A percentile compares a stretch with the other conserved stretches of the same genome.
Evolutionary conservation across 2,888 invertebrate genomes (phyloP).

Genomic region (Andrena flavipes): DNA sequence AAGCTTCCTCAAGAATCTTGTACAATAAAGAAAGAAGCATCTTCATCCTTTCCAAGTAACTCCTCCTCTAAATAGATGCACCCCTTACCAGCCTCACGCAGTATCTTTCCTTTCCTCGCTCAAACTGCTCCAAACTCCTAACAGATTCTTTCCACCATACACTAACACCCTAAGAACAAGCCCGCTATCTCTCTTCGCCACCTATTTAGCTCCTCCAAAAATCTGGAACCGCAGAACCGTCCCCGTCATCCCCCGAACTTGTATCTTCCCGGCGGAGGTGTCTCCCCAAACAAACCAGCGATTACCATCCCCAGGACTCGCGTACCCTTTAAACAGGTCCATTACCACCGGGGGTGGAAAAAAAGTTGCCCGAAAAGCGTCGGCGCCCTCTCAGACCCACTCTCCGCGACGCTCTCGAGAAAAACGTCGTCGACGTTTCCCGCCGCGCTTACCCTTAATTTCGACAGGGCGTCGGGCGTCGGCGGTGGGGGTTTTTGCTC

Average conservation of each 20-base stretch:
- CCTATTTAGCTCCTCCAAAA: no score
- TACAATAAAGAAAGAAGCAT: neutral
- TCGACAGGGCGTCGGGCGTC: slow-evolving; percentile 19
- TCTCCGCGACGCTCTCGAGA: slow-evolving; percentile 20
- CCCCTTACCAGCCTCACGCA: no score
- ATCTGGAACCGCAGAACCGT: no score
- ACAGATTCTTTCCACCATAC: no score
- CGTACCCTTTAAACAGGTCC: slow-evolving; percentile 22
- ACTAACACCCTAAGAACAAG: no score
- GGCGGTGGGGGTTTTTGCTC: slow-evolving; percentile 45
- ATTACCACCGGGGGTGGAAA: neutral
- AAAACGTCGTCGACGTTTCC: slow-evolving; percentile 16
- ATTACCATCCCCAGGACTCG: slow-evolving; percentile 18
- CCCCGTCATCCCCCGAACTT: no score
- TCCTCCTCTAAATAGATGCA: no score
- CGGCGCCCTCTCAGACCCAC: slow-evolving; percentile 18
- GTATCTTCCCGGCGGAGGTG: neutral
- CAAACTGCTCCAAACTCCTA: no score
- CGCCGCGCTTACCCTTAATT: slow-evolving; percentile 58
- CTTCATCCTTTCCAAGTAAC: no score
- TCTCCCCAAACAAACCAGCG: slow-evolving; percentile 9
- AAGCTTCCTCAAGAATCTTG: neutral
- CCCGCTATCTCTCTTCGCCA: no score
- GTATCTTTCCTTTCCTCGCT: no score
- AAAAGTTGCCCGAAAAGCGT: slow-evolving; percentile 8